Conservation (phyloP, 2,888 invertebrate species). For the Tetheella fluctuosa region DNA sequence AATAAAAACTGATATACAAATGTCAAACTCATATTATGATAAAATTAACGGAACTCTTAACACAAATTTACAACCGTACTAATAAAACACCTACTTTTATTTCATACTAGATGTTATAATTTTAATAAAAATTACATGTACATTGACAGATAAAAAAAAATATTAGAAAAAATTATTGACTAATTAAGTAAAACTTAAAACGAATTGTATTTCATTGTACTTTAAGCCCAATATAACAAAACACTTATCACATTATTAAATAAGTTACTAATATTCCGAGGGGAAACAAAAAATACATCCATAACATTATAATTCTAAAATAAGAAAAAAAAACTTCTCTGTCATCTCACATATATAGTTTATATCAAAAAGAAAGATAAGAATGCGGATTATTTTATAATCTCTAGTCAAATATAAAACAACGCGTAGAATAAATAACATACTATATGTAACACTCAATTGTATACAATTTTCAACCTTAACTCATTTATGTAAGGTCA, state of each 20-base stretch:
- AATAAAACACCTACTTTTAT: neutral
- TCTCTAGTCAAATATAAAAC: neutral
- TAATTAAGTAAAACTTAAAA: conserved; percentile 16
- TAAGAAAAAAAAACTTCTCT: neutral
- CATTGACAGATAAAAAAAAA: conserved; percentile 5
- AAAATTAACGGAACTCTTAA: neutral
- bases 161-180: neutral
- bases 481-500: neutral
- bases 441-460: too few relatives aligned
- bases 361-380: neutral
- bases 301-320: neutral
- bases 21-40: conserved; percentile 17
- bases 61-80: neutral
- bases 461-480: conserved; percentile 2
- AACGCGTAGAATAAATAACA: conserved; percentile 4
- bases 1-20: conserved; percentile 16
- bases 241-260: conserved; percentile 23
- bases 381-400: conserved; percentile 9
- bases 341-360: neutral
- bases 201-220: conserved; percentile 57
- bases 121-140: conserved; percentile 7
- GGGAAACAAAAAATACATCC: neutral
- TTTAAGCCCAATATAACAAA: conserved; percentile 44
- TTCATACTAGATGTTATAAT: neutral
- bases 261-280: neutral